Evolutionary conservation across 2,888 invertebrate genomes (phyloP).

Genomic region (Hedychridium roseum): DNA sequence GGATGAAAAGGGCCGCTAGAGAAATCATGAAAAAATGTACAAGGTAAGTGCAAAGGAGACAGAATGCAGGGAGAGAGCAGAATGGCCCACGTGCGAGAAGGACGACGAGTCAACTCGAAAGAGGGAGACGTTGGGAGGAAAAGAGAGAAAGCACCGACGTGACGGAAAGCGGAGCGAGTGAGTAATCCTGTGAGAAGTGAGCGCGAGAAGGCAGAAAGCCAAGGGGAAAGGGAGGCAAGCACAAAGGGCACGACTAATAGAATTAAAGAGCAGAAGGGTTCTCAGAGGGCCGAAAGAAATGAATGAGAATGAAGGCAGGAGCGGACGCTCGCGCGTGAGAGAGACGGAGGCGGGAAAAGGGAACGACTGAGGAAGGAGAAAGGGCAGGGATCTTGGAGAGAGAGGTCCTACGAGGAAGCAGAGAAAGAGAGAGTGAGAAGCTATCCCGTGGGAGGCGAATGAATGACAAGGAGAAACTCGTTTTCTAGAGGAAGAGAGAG

Average conservation of each 20-base stretch:
- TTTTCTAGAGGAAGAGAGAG: neutral
- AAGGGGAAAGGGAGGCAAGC: slow-evolving; percentile 2
- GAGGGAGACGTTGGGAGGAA: neutral
- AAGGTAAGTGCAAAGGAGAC: no score
- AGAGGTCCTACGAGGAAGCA: slow-evolving; percentile 16
- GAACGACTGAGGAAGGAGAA: slow-evolving; percentile 24
- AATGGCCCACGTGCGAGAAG: neutral
- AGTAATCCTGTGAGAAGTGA: slow-evolving; percentile 17
- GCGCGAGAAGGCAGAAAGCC: slow-evolving; percentile 21
- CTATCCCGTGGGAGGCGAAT: no score
- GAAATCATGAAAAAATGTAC: no score
- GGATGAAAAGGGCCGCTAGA: no score
- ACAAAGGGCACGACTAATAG: no score
- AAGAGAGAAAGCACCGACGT: neutral
- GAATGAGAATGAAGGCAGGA: no score
- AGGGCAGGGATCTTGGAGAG: no score
- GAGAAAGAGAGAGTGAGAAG: slow-evolving; percentile 11
- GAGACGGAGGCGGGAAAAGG: slow-evolving; percentile 12
- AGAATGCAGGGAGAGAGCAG: no score
- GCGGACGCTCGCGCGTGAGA: no score
- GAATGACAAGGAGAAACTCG: no score
- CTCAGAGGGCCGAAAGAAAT: slow-evolving; percentile 11
- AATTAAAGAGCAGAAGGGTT: no score
- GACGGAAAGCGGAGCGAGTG: slow-evolving; percentile 12
- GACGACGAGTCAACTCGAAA: slow-evolving; percentile 1